These are phyloP conservation scores for Gasterosteus aculeatus DNA, from an alignment of 2,113 vertebrate genomes.

Conservation along the genomic window DNA sequence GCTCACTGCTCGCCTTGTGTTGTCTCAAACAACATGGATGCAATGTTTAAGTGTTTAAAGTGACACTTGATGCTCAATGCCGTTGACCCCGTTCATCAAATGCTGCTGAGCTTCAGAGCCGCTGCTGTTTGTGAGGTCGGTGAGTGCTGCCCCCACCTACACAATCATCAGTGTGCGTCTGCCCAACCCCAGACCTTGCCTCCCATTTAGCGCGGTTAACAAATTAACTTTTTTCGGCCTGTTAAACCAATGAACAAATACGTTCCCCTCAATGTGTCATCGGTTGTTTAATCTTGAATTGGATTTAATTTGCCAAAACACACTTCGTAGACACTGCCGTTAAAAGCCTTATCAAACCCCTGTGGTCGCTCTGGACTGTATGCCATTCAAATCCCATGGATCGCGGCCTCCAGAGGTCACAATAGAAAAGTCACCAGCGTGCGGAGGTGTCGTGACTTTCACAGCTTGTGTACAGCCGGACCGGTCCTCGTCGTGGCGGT, in stretches of 20 bases:
- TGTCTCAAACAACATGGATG: neutral
- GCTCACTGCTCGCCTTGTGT: neutral
- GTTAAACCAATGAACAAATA: too few relatives aligned
- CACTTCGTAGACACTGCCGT: neutral
- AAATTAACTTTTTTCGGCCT: slow-evolving; percentile 52
- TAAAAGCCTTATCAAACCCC: neutral
- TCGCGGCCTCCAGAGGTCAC: slow-evolving; percentile 1
- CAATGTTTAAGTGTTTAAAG: neutral
- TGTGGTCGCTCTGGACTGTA: neutral
- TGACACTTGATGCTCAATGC: neutral
- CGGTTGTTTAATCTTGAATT: slow-evolving; percentile 1
- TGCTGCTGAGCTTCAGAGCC: slow-evolving; percentile 27
- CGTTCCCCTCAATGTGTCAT: too few relatives aligned
- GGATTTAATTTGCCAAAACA: neutral
- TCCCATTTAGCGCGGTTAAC: slow-evolving; percentile 59
- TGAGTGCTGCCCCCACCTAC: slow-evolving; percentile 53
- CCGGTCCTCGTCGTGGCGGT: slow-evolving; percentile 63
- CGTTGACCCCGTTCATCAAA: slow-evolving; percentile 11
- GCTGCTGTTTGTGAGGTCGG: slow-evolving; percentile 32
- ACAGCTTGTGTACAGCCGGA: slow-evolving; percentile 48
- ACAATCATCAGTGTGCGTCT: slow-evolving; percentile 70
- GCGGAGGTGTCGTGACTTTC: slow-evolving; percentile 60
- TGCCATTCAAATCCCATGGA: slow-evolving; percentile 6
- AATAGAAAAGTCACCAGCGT: slow-evolving; percentile 44
- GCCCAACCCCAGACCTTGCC: slow-evolving; percentile 51